phyloP scores from a whole-genome alignment of 1,140 invertebrate genomes.

The Atopsyche davidsoni region DNA sequence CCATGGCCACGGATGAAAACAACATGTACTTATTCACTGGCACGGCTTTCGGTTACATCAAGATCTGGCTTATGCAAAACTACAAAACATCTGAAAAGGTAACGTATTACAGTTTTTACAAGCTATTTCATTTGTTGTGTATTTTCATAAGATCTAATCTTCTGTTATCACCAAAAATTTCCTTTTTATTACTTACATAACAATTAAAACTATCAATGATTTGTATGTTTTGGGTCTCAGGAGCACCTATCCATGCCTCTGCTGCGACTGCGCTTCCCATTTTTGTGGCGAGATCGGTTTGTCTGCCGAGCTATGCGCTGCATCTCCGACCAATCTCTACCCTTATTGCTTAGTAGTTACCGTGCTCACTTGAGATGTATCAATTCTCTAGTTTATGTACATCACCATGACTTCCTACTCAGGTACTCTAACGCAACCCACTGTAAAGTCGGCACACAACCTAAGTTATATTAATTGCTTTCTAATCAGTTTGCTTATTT shows the following conservation, averaged over 20 bases:
- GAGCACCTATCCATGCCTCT: constrained; percentile 50
- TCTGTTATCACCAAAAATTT: not conserved
- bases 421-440: constrained; percentile 40
- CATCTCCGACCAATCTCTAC: constrained; percentile 51
- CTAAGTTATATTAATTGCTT: not conserved
- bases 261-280: constrained; percentile 61
- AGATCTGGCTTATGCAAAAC: constrained; percentile 64
- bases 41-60: constrained; percentile 62
- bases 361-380: constrained; percentile 56
- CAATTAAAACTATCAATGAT: not conserved
- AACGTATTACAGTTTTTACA: constrained; percentile 4
- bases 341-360: constrained; percentile 59
- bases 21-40: constrained; percentile 64
- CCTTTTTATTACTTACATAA: not conserved
- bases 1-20: constrained; percentile 55
- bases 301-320: constrained; percentile 57
- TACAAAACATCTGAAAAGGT: constrained; percentile 42
- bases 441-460: not conserved
- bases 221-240: constrained; percentile 27
- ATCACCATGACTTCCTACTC: constrained; percentile 52
- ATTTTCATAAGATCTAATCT: not conserved
- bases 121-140: not conserved
- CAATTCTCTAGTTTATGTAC: constrained; percentile 54
- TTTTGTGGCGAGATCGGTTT: constrained; percentile 57
- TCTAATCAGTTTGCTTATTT: not conserved